Conservation (phyloP, 2,797 vertebrate genomes). For the Scyliorhinus canicula region DNA sequence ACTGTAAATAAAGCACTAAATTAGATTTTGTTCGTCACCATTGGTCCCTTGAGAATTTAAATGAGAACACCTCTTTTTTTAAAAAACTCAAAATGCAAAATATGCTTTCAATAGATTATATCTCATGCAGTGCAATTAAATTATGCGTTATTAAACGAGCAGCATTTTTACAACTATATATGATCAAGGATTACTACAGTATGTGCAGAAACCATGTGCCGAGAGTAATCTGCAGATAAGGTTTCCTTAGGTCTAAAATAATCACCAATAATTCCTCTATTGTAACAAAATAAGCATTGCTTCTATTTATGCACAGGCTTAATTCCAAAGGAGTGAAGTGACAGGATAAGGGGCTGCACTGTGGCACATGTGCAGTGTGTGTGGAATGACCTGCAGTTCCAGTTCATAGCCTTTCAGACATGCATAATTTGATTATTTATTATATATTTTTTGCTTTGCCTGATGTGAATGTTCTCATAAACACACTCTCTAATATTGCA, state of each 20-base stretch:
- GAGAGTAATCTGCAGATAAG: not conserved
- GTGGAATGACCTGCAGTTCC: slow-evolving; percentile 44
- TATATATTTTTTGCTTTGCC: not conserved
- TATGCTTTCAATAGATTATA: not conserved
- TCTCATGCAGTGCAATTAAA: not conserved
- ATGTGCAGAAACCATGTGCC: too few species aligned
- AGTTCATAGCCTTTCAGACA: not conserved
- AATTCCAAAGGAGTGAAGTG: not conserved
- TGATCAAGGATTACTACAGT: not conserved
- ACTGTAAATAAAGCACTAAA: not conserved
- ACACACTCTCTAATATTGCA: not conserved
- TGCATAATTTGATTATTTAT: not conserved
- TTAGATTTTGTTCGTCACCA: not conserved
- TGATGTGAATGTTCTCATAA: not conserved
- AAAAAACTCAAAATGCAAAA: not conserved
- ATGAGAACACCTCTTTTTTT: not conserved
- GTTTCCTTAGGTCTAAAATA: not conserved
- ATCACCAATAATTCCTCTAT: not conserved
- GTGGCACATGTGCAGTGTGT: slow-evolving; percentile 39
- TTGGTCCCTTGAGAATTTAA: not conserved
- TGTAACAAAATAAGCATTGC: not conserved
- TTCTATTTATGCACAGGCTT: not conserved
- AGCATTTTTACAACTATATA: not conserved
- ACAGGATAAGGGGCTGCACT: not conserved
- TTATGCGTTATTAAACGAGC: not conserved